Conservation (phyloP, 2,888 invertebrate species). For the Candidula unifasciata region DNA sequence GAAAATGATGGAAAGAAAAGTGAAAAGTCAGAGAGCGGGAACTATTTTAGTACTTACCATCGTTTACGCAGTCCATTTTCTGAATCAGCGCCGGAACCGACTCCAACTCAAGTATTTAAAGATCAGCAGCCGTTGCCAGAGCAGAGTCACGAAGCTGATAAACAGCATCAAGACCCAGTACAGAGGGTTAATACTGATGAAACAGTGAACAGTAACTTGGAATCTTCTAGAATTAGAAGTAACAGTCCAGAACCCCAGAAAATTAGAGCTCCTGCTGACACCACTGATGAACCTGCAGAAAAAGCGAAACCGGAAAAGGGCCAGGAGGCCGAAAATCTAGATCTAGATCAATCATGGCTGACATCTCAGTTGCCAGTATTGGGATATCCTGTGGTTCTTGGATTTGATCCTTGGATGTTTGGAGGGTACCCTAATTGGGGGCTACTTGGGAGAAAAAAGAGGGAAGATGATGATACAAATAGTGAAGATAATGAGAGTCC, state of each 20-base stretch:
- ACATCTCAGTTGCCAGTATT: conserved; percentile 1
- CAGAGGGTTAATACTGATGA: neutral
- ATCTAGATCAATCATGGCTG: neutral
- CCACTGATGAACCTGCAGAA: neutral
- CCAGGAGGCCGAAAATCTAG: neutral
- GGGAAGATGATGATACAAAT: neutral
- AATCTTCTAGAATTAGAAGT: neutral
- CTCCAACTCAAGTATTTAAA: neutral
- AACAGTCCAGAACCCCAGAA: neutral
- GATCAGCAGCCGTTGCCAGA: neutral
- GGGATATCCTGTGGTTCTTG: conserved; percentile 39
- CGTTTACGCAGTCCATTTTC: conserved; percentile 34
- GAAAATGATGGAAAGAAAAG: neutral
- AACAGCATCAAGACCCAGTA: neutral
- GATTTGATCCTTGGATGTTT: conserved; percentile 45
- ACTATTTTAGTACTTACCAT: conserved; percentile 34
- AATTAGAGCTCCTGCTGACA: neutral
- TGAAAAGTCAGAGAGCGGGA: neutral
- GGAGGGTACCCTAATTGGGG: conserved; percentile 36
- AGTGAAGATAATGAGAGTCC: neutral
- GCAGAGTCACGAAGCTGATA: neutral
- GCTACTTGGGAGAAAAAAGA: conserved; percentile 28
- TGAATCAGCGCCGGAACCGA: neutral
- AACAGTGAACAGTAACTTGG: neutral
- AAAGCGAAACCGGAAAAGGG: neutral